Conservation (phyloP, 1,140 invertebrate genomes). For the Cryptotermes secundus region DNA sequence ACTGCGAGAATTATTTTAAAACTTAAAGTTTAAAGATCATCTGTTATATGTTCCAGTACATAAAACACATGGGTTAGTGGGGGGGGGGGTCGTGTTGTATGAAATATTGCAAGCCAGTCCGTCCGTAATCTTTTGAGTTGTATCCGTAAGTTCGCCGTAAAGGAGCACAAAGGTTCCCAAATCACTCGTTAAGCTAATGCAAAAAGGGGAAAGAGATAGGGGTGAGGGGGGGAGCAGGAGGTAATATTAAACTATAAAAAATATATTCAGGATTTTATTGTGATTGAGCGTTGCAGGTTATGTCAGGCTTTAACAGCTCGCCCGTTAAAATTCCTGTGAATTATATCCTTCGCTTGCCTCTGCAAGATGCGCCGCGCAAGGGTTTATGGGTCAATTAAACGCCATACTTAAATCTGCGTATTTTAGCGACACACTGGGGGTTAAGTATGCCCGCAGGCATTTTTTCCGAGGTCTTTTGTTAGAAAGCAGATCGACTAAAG, state of each 20-base stretch:
- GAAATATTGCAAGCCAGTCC: not conserved
- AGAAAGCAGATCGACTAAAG: not conserved
- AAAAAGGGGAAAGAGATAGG: not conserved
- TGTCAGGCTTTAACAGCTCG: not conserved
- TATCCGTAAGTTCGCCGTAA: not conserved
- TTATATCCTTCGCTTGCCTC: not conserved
- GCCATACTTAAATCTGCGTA: not conserved
- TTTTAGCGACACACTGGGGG: not conserved
- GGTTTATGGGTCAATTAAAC: constrained; percentile 16
- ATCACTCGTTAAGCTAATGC: not conserved
- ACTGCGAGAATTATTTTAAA: not conserved
- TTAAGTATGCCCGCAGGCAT: not conserved
- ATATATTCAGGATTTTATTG: not conserved
- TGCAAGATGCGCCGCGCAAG: not conserved
- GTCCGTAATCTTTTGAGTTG: not conserved
- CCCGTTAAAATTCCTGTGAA: not conserved
- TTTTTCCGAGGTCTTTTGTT: not conserved
- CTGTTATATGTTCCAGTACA: not conserved
- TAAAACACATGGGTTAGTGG: not conserved
- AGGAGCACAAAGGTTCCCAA: not conserved
- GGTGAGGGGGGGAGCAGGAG: not conserved
- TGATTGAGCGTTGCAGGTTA: not conserved
- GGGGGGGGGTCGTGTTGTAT: not conserved
- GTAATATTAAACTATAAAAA: constrained; percentile 21
- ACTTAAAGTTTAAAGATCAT: not conserved